Conservation (phyloP, 1,140 invertebrate species). For the Trichomalopsis sarcophagae region DNA sequence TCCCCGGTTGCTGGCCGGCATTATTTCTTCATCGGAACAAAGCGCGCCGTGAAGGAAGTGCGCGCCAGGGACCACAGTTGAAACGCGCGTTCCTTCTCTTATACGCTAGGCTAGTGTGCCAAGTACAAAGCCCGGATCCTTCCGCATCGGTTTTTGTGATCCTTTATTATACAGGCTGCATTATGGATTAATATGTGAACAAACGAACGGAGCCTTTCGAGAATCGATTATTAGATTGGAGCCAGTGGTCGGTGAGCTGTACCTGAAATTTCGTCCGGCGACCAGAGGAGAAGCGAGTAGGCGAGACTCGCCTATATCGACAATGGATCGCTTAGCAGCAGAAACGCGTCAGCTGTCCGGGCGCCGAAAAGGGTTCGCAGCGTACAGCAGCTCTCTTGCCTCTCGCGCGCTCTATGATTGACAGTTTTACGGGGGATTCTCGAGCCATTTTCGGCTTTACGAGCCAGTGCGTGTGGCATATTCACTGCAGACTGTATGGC, state of each 20-base stretch:
- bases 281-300: no score
- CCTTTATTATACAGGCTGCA: no score
- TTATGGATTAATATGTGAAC: no score
- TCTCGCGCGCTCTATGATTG: slow-evolving; percentile 61
- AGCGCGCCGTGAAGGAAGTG: background rate
- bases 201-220: no score
- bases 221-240: no score
- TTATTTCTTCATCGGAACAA: background rate
- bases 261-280: no score
- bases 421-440: slow-evolving; percentile 68
- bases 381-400: background rate
- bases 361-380: slow-evolving; percentile 55
- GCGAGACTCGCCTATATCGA: slow-evolving; percentile 56
- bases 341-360: slow-evolving; percentile 68
- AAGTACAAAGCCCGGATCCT: no score
- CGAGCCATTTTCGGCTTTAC: slow-evolving; percentile 64
- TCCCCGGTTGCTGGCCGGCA: background rate
- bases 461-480: slow-evolving; percentile 49
- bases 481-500: background rate
- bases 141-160: no score
- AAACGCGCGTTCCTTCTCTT: background rate
- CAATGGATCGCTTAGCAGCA: slow-evolving; percentile 68
- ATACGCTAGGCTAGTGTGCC: no score
- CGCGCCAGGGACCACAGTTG: background rate
- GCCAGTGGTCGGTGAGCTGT: no score